These are phyloP conservation scores for Drosophila rhopaloa DNA, from an alignment of 1,140 invertebrate species.

Conservation along the genomic window DNA sequence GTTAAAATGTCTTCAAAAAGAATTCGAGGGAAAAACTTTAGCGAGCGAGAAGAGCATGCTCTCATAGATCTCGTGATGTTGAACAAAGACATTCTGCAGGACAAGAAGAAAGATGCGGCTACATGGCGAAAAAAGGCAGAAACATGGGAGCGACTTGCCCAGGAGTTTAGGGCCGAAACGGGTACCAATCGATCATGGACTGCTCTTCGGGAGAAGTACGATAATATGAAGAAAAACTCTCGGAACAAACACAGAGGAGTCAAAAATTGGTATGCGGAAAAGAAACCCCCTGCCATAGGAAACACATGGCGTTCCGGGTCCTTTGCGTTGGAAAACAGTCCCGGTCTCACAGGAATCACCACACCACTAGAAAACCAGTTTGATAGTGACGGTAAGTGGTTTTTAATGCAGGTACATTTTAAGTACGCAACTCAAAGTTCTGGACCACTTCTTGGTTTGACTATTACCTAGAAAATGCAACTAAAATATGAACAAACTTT, in stretches of 20 bases:
- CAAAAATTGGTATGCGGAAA: background rate
- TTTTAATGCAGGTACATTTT: no score
- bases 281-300: background rate
- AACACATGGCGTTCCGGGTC: background rate
- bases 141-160: conserved; percentile 16
- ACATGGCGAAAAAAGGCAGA: conserved; percentile 13
- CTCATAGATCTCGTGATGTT: conserved; percentile 5
- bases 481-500: background rate
- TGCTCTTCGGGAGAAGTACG: conserved; percentile 19
- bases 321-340: conserved; percentile 1
- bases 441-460: no score
- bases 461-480: no score
- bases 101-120: conserved; percentile 7
- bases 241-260: background rate
- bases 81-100: conserved; percentile 8
- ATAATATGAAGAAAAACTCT: conserved; percentile 18
- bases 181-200: conserved; percentile 4
- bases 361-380: conserved; percentile 13
- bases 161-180: conserved; percentile 1
- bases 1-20: conserved; percentile 11
- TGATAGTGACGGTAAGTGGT: background rate
- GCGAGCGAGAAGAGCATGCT: background rate
- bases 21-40: conserved; percentile 17
- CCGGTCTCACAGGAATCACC: background rate
- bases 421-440: no score